Evolutionary conservation across 2,113 vertebrate genomes (phyloP), one percentile per base, ranked within the genome.

Genomic region (Gadus chalcogrammus): DNA sequence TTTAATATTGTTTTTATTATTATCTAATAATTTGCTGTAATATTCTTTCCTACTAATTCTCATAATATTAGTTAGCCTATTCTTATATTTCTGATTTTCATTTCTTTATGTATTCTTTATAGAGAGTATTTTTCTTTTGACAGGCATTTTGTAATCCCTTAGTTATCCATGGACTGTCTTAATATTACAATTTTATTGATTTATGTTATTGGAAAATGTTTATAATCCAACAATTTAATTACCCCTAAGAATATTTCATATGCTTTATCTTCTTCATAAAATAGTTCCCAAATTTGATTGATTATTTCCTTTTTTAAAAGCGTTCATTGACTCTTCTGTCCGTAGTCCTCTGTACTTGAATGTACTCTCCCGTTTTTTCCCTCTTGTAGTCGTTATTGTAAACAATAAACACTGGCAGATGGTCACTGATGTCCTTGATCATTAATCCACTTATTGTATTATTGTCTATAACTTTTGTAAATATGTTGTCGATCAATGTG

Each of bases 401-500:
- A 20, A 31, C 0, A 8, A 12, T 31, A 35, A 68, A 56, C 5
- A 68, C 53, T 27, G 67, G 67, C n/a, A 68, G 28, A 28, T 68
- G 52, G 27, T 67, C 65, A 55, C 42, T 67, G 18, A 55, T 67
- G 48, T 68, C 16, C 27, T 68, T 58, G 13, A 68, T 56, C 28
- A 68, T 9, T 28, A 68, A 28, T 3, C 24, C 22, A 17, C 64
- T 42, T 31, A 65, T 9, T 48, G 27, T 65, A n/a, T 65, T 35
- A 15, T 42, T 18, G 16, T 60, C 59, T 18, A 60, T 17, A 60
- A 60, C 59, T 20, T 67, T 67, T 53, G 66, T 68, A 4, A 52
- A 55, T 68, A 68, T 68, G 15, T 68, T 68, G 20, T 68, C 53
- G 53, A 68, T 68, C 24, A 68, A 13, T 15, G 66, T 68, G 56